phyloP scores from a whole-genome alignment of 2,797 vertebrate genomes.

The Otus scops region DNA sequence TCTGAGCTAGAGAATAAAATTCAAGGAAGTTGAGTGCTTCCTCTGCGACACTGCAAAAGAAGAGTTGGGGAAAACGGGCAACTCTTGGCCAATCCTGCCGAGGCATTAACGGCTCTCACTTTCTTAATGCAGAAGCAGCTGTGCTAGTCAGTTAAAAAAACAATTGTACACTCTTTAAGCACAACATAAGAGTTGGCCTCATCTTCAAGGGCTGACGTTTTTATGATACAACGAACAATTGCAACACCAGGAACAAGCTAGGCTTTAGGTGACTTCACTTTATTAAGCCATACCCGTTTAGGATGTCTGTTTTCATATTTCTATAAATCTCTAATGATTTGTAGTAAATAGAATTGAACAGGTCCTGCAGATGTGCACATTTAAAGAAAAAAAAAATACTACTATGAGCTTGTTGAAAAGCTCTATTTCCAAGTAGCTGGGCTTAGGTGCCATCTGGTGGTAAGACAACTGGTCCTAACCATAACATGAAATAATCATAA shows the following conservation, averaged over 20 bases:
- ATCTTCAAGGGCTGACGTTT: neutral
- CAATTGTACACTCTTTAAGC: neutral
- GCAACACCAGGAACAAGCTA: neutral
- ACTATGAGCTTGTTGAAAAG: neutral
- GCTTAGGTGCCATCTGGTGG: slow-evolving; percentile 1
- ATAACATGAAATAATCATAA: neutral
- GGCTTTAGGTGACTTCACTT: neutral
- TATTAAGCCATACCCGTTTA: neutral
- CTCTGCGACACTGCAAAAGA: neutral
- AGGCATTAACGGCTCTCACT: neutral
- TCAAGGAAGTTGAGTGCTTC: neutral
- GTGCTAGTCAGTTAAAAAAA: neutral
- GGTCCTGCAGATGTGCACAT: neutral
- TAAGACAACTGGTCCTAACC: neutral
- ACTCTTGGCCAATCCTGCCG: neutral
- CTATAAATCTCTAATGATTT: neutral
- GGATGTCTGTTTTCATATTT: neutral
- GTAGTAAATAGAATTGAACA: neutral
- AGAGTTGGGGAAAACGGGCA: neutral
- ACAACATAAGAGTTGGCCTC: neutral
- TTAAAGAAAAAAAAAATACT: neutral
- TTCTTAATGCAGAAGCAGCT: neutral
- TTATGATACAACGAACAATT: fast-evolving
- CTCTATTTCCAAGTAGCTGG: neutral
- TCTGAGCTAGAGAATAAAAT: neutral